Conservation (phyloP, 2,888 invertebrate genomes). For the Anagyrus pseudococci region DNA sequence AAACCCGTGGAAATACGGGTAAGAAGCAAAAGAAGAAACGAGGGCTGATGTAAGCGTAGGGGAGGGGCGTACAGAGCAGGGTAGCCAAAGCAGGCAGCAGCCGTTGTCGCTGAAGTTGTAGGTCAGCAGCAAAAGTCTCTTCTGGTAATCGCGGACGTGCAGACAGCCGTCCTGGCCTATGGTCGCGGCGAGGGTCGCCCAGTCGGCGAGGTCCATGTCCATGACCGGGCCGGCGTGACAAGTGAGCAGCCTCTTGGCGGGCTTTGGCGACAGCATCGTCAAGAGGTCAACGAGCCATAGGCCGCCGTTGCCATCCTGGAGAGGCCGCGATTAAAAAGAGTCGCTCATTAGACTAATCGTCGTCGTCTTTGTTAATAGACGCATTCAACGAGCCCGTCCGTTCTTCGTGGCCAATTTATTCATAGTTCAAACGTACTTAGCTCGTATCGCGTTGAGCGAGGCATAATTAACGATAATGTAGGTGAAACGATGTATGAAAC, state of each 20-base stretch:
- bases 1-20: too few species aligned
- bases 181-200: constrained; percentile 74
- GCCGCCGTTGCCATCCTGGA: constrained; percentile 84
- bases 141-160: constrained; percentile 74
- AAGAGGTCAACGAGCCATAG: constrained; percentile 77
- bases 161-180: constrained; percentile 78
- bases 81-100: constrained; percentile 71
- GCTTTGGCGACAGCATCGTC: constrained; percentile 59
- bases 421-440: too few species aligned
- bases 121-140: constrained; percentile 67
- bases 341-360: too few species aligned
- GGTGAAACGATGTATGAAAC: too few species aligned
- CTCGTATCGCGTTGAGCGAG: too few species aligned
- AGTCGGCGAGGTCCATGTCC: constrained; percentile 74
- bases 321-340: too few species aligned
- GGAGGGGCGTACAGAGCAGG: constrained; percentile 65
- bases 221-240: constrained; percentile 80
- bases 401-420: too few species aligned
- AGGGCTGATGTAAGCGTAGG: constrained; percentile 44
- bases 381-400: too few species aligned
- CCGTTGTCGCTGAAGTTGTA: constrained; percentile 69
- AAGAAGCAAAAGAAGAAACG: neutral
- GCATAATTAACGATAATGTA: too few species aligned
- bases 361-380: too few species aligned
- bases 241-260: constrained; percentile 66